These are phyloP conservation scores for Gryon sp. DNA, from an alignment of 1,140 invertebrate genomes.

Conservation along the genomic window DNA sequence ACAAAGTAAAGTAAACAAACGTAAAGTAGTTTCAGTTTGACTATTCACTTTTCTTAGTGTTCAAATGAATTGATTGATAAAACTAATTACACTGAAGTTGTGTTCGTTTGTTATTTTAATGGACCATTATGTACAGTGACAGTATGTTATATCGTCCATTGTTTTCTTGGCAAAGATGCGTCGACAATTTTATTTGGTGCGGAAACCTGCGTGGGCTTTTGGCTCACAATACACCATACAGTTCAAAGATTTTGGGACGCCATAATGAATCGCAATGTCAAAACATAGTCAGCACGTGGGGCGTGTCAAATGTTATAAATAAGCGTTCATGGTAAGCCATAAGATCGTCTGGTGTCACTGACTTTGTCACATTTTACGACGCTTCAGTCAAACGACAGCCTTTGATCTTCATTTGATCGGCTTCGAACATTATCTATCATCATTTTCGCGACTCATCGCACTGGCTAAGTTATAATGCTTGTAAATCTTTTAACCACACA, in stretches of 20 bases:
- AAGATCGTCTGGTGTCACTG: slow-evolving; percentile 35
- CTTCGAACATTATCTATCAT: slow-evolving; percentile 42
- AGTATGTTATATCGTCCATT: slow-evolving; percentile 33
- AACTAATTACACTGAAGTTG: not conserved
- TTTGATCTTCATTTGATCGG: slow-evolving; percentile 53
- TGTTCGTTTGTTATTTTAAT: slow-evolving; percentile 1
- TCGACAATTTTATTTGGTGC: slow-evolving; percentile 22
- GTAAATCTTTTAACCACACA: slow-evolving; percentile 24
- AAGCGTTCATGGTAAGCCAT: slow-evolving; percentile 25
- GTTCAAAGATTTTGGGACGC: slow-evolving; percentile 9
- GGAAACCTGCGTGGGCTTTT: slow-evolving; percentile 36
- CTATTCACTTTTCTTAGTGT: no score
- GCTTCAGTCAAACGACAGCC: slow-evolving; percentile 22
- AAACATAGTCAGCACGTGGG: slow-evolving; percentile 30
- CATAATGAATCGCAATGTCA: slow-evolving; percentile 13
- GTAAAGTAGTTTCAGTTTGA: no score
- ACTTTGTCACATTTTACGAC: slow-evolving; percentile 43
- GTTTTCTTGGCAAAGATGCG: slow-evolving; percentile 30
- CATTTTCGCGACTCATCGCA: slow-evolving; percentile 32
- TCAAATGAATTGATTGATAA: not conserved
- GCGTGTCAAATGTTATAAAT: slow-evolving; percentile 63
- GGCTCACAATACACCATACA: slow-evolving; percentile 15
- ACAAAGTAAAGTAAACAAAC: no score
- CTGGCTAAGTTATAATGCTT: slow-evolving; percentile 36
- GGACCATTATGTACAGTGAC: slow-evolving; percentile 14